Evolutionary conservation across 2,797 vertebrate species (phyloP), one percentile per base, ranked within the genome.

Genomic region (Chelon labrosus): DNA sequence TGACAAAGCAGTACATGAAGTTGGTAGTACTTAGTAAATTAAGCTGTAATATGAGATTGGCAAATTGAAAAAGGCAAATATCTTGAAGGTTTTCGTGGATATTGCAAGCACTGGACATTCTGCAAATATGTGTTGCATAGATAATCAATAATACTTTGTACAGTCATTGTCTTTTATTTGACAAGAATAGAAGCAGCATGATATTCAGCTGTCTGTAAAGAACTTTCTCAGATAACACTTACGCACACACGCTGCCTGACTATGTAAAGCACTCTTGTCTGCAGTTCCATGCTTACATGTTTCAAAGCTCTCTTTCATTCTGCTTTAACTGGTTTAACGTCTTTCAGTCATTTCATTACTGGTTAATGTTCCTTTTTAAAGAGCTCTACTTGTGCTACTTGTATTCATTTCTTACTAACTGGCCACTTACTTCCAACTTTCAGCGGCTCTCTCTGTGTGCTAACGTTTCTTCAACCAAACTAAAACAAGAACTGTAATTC

Each of bases 121-220:
- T 54, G 3, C 54, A 73, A 22, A 65, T 68, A 20, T 50, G n/a
- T 25, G 31, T 27, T 62, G n/a, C 55, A 52, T 11, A 73, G 14
- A 41, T 35, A 60, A 56, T 19, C 9, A 19, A 16, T 44, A 19
- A 25, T 66, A 65, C 10, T 7, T 31, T 38, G 22, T 8, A 41
- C 20, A 41, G 37, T 20, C 41, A 39, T 53, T 60, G 62, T 60
- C 51, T 59, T 42, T 8, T 39, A 10, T 65, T 8, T 60, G 22
- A 64, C 7, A 59, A 51, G 1, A 71, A 17, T 2, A 59, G 0
- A 62, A 14, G 1, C 20, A 31, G 16, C 37, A 4, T 57, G 17
- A 44, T 17, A 31, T 39, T 70, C 19, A 65, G 11, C 12, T 67
- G 22, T 37, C 69, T 64, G 53, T 74, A 55, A 68, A 78, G 84